These are phyloP conservation scores for Pseudomyrmex dendroicus DNA, from an alignment of 1,140 invertebrate genomes.

Conservation along the genomic window DNA sequence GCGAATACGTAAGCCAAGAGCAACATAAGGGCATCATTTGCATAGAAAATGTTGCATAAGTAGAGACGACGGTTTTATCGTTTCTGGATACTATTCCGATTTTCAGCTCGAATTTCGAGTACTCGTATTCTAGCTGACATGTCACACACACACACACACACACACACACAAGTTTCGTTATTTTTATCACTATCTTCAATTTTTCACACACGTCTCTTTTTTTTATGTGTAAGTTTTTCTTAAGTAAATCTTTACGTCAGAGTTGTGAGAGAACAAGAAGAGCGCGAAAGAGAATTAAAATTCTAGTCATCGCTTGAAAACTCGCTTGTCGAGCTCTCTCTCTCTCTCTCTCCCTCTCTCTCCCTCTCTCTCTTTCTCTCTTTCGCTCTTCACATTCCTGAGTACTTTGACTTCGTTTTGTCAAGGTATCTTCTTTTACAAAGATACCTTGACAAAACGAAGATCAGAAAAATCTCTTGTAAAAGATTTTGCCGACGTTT, in stretches of 20 bases:
- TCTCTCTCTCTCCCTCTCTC: background rate
- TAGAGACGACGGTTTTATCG: conserved; percentile 48
- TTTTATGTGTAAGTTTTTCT: conserved; percentile 6
- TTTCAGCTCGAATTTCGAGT: conserved; percentile 7
- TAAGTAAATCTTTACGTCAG: background rate
- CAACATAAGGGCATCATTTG: conserved; percentile 60
- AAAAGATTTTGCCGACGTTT: conserved; percentile 44
- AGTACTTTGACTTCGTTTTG: too few species aligned
- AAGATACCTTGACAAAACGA: background rate
- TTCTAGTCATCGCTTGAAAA: background rate
- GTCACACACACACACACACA: background rate
- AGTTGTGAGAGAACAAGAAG: background rate
- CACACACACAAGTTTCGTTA: background rate
- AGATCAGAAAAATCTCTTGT: conserved; percentile 17
- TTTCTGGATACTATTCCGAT: conserved; percentile 7
- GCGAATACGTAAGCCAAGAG: conserved; percentile 61
- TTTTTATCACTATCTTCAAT: background rate
- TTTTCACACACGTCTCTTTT: background rate
- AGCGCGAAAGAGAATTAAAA: background rate
- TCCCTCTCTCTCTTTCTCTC: too few species aligned
- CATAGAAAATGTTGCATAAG: conserved; percentile 55
- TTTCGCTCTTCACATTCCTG: too few species aligned
- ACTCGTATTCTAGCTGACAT: background rate
- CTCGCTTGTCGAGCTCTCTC: background rate
- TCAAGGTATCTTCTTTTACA: too few species aligned